Conservation (phyloP, 2,888 invertebrate species). For the Creontiades dilutus region DNA sequence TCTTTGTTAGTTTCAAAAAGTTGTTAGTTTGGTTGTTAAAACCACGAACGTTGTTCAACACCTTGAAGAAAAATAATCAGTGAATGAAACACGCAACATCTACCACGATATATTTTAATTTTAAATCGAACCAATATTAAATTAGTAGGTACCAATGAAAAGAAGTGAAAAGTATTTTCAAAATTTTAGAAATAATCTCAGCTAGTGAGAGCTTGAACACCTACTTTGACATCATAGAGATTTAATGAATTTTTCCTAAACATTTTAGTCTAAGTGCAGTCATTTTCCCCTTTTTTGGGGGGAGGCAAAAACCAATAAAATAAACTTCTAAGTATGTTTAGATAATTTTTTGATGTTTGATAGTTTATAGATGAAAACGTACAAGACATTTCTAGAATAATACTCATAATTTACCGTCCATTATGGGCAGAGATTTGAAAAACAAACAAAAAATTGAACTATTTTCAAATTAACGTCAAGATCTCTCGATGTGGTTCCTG, state of each 20-base stretch:
- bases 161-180: background rate
- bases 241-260: background rate
- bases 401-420: conserved; percentile 26
- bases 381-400: background rate
- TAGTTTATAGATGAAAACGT: conserved; percentile 31
- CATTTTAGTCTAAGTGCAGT: background rate
- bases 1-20: no score
- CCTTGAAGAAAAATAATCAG: no score
- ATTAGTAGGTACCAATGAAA: no score
- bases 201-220: conserved; percentile 33
- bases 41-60: no score
- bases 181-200: background rate
- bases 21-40: no score
- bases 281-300: background rate
- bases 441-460: no score
- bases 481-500: conserved; percentile 41
- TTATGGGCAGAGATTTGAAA: conserved; percentile 47
- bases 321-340: background rate
- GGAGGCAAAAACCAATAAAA: background rate
- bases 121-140: no score
- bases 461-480: background rate
- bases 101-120: no score
- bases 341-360: background rate
- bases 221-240: background rate
- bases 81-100: no score